These are phyloP conservation scores for Archilochus colubris DNA, from an alignment of 2,113 vertebrate genomes.

Conservation along the genomic window DNA sequence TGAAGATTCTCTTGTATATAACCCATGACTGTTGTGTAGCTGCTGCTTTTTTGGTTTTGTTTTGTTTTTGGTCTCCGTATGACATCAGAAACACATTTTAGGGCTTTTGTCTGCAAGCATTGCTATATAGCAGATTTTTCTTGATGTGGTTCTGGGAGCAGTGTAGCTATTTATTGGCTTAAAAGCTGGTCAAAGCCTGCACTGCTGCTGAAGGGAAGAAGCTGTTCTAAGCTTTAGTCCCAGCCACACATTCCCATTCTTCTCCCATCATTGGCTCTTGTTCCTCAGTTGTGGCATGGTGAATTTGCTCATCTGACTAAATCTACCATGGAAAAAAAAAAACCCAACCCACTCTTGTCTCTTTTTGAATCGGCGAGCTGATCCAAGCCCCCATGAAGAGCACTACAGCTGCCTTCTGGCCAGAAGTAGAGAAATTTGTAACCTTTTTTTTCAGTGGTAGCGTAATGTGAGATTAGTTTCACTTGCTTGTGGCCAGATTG, in stretches of 20 bases:
- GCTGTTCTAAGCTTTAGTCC: constrained; percentile 15
- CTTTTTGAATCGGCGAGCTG: accelerated
- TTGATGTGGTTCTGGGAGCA: constrained; percentile 45
- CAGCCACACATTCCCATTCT: neutral
- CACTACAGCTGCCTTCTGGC: neutral
- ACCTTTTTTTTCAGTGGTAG: neutral
- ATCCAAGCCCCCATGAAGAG: neutral
- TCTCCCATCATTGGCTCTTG: neutral
- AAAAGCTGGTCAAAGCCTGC: neutral
- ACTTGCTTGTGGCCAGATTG: neutral
- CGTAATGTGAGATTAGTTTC: neutral
- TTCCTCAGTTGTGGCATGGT: neutral
- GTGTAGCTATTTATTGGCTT: neutral
- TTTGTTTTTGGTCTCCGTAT: neutral
- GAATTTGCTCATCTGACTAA: neutral
- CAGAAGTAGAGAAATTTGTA: neutral
- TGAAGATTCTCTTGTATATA: neutral
- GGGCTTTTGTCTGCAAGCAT: neutral
- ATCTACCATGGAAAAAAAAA: neutral
- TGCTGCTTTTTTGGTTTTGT: neutral
- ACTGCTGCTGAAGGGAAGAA: neutral
- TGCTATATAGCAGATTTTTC: neutral
- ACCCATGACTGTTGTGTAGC: neutral
- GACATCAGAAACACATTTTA: neutral
- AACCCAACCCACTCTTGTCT: neutral